Percentiles rank a stretch among this genome's conserved stretches.
These are phyloP conservation scores for Dreissena rostriformis DNA, from an alignment of 1,140 invertebrate species.

Conservation along the genomic window DNA sequence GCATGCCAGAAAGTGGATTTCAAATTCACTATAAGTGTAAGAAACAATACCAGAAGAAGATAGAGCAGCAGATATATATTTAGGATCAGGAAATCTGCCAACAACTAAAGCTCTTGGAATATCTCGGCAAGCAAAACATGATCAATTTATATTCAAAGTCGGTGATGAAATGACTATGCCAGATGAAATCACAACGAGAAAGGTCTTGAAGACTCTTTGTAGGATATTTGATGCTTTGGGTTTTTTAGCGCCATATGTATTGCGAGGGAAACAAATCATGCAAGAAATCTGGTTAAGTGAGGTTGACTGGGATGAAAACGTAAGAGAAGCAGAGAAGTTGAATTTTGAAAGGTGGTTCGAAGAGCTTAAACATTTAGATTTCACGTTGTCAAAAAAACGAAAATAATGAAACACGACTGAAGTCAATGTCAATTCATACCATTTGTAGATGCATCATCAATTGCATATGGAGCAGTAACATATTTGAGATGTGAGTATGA, in stretches of 20 bases:
- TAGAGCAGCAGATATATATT: conserved; percentile 30
- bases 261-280: conserved; percentile 46
- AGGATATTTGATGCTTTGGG: not conserved
- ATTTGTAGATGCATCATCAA: conserved; percentile 35
- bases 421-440: conserved; percentile 20
- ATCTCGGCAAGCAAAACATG: no score
- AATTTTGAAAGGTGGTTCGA: conserved; percentile 35
- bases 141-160: no score
- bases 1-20: conserved; percentile 55
- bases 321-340: not conserved
- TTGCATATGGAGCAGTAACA: conserved; percentile 28
- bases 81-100: conserved; percentile 40
- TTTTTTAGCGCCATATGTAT: conserved; percentile 2
- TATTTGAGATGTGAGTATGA: conserved; percentile 31
- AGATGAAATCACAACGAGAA: no score
- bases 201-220: no score
- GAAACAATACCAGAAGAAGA: conserved; percentile 27
- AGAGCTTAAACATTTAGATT: conserved; percentile 30
- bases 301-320: conserved; percentile 36
- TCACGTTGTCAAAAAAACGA: not conserved
- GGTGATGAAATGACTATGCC: no score
- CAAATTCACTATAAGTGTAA: conserved; percentile 45
- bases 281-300: conserved; percentile 54
- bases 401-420: no score
- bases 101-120: conserved; percentile 56